Evolutionary conservation across 2,888 invertebrate genomes (phyloP).

Genomic region (Polylopha cassiicola): DNA sequence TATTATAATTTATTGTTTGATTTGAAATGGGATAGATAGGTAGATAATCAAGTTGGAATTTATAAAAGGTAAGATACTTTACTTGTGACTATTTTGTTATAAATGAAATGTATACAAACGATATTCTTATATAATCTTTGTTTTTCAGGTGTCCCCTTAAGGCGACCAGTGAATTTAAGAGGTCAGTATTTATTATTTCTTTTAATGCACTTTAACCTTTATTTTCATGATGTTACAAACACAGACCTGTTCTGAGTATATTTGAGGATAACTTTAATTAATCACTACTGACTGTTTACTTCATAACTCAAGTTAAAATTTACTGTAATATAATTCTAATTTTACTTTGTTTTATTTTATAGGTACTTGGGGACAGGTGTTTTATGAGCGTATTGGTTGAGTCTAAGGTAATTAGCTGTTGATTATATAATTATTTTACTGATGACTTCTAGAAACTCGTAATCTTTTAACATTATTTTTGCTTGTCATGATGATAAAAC

Average conservation of each 20-base stretch:
- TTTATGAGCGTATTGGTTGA: no score
- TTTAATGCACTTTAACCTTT: background rate
- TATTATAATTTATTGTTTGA: slow-evolving; percentile 63
- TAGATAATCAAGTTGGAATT: slow-evolving; percentile 6
- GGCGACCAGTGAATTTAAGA: no score
- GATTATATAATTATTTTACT: no score
- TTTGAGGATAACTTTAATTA: slow-evolving; percentile 40
- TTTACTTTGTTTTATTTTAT: background rate
- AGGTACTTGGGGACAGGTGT: no score
- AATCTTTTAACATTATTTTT: slow-evolving; percentile 26
- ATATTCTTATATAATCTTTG: no score
- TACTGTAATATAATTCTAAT: background rate
- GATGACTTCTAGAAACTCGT: background rate
- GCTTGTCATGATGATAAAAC: slow-evolving; percentile 33
- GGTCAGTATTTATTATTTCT: slow-evolving; percentile 5
- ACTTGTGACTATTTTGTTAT: background rate
- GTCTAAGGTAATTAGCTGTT: no score
- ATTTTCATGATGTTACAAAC: slow-evolving; percentile 25
- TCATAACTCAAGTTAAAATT: no score
- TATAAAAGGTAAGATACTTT: slow-evolving; percentile 36
- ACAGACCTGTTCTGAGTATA: slow-evolving; percentile 60
- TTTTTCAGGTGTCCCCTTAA: no score
- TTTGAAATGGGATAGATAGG: slow-evolving; percentile 28
- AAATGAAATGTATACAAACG: background rate
- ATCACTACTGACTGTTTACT: slow-evolving; percentile 25